Percentiles rank a stretch among this genome's conserved stretches.
These are phyloP conservation scores for Anser brachyrhynchus DNA, from an alignment of 2,113 vertebrate genomes.

Conservation along the genomic window DNA sequence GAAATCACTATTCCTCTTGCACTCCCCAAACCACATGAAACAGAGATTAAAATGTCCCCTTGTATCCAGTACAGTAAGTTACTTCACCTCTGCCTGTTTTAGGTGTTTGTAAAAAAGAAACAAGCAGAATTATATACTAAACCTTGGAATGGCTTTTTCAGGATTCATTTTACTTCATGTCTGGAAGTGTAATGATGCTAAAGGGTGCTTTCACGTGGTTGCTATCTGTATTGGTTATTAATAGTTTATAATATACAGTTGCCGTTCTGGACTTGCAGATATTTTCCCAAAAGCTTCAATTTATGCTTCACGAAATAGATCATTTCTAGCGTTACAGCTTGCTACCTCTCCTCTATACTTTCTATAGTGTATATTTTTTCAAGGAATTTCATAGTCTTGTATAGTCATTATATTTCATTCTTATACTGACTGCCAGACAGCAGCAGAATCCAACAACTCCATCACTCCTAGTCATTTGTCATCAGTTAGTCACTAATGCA, in stretches of 20 bases:
- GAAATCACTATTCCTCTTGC: not conserved
- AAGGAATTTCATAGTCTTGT: not conserved
- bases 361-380: not conserved
- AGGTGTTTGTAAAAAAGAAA: not conserved
- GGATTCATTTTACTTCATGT: not conserved
- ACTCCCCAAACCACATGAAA: not conserved
- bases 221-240: not conserved
- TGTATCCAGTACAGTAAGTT: not conserved
- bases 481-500: conserved; percentile 54
- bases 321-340: not conserved
- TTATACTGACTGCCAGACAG: conserved; percentile 48
- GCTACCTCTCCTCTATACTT: not conserved
- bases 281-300: not conserved
- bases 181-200: not conserved
- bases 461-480: conserved; percentile 31
- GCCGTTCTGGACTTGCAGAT: not conserved
- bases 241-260: not conserved
- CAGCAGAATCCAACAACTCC: conserved; percentile 33
- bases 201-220: not conserved
- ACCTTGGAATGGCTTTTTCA: not conserved
- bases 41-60: not conserved
- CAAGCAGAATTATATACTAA: not conserved
- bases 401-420: conserved; percentile 26
- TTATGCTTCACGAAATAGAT: not conserved
- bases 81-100: not conserved